Evolutionary conservation across 2,113 vertebrate genomes (phyloP), one percentile per base, ranked within the genome.

Genomic region (Collichthys lucidus): DNA sequence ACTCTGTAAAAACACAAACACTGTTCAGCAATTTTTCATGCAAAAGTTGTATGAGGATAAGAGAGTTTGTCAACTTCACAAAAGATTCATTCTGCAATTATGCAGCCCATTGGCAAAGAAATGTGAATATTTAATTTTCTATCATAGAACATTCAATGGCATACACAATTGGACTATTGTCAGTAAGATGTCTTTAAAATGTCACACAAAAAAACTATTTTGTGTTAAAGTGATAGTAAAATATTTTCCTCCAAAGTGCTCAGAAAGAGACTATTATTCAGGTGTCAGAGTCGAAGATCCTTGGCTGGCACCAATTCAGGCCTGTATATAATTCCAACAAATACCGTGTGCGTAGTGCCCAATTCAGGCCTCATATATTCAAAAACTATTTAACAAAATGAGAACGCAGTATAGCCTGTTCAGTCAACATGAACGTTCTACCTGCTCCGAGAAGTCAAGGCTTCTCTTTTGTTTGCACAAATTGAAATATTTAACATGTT

Each of bases 361-460:
- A 82, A 83, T 86, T 89, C 79, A 90, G 73, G 55, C 55, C 64
- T 61, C 50, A 26, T 71, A 79, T 31, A 79, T 85, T 87, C 74
- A 84, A 75, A 74, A 77, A 60, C 22, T 17, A 22, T 71, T 82
- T 31, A 26, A 78, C 65, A 55, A 75, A 85, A 78, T 82, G 84
- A 87, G 80, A 74, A 63, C 50, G 40, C 47, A 31, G 22, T 46
- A 16, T 20, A 68, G 69, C 52, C 68, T 75, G 77, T 80, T 86
- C 60, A 80, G 69, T 74, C 50, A 60, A 59, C 79, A 14, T 17
- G 26, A 31, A 68, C 11, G 53, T 79, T 74, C 71, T 26, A 88
- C 71, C 83, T 44, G 79, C 80, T 86, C 57, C 14, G 2, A 40
- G 22, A 47, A 88, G 89, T 89, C 90, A 92, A 94, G 92, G 93